Conservation (phyloP, 2,113 vertebrate genomes). For the Saguinus midas region DNA sequence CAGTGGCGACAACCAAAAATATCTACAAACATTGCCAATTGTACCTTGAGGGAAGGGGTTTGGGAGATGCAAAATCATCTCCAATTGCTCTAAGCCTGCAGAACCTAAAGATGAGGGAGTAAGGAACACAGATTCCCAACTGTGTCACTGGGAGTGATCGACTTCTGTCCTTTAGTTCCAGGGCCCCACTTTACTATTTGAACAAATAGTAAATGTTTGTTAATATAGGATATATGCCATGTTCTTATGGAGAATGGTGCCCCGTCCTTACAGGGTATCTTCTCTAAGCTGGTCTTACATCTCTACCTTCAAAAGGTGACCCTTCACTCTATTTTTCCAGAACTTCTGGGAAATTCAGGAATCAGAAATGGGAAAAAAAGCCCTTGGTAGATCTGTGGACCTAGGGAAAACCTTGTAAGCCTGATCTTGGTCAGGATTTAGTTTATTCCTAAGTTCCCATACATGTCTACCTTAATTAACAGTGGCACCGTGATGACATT, state of each 20-base stretch:
- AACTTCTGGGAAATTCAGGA: neutral
- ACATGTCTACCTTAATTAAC: neutral
- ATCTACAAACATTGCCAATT: neutral
- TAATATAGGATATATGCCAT: neutral
- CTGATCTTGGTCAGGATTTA: neutral
- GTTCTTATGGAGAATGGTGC: neutral
- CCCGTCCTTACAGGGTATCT: rapidly evolving
- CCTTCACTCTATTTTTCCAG: neutral
- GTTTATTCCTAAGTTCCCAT: neutral
- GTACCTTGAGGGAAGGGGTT: rapidly evolving
- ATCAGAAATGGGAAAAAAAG: neutral
- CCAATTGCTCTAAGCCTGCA: neutral
- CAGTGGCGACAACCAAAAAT: neutral
- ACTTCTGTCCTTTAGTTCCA: neutral
- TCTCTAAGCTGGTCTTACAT: neutral
- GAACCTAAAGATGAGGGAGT: neutral
- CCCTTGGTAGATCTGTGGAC: neutral
- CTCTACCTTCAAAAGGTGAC: neutral
- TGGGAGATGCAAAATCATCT: neutral
- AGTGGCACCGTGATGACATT: neutral
- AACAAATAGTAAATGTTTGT: neutral
- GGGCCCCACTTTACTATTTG: neutral
- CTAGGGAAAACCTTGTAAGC: neutral
- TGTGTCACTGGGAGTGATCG: neutral
- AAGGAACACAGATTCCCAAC: neutral